phyloP scores from a whole-genome alignment of 2,888 invertebrate species.

The Pachycephus smyrnensis region DNA sequence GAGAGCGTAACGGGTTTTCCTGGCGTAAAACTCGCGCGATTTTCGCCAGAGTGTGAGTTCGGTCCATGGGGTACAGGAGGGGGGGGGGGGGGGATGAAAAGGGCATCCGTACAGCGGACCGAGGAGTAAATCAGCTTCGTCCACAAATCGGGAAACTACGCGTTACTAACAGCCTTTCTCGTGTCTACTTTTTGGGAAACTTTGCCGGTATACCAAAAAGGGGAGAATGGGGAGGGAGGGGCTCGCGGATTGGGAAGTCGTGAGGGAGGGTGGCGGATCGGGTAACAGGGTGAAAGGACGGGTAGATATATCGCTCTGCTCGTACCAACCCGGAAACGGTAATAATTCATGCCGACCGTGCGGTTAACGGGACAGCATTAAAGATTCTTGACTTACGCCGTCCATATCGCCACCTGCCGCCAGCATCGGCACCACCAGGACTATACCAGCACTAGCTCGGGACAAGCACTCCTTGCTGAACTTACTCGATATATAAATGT shows the following conservation, averaged over 20 bases:
- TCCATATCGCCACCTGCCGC: slow-evolving; percentile 32
- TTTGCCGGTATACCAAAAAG: slow-evolving; percentile 6
- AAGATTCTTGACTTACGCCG: slow-evolving; percentile 52
- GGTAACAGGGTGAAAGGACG: slow-evolving; percentile 3
- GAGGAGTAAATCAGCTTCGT: slow-evolving; percentile 45
- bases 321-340: slow-evolving; percentile 49
- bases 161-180: slow-evolving; percentile 18
- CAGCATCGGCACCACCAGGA: neutral
- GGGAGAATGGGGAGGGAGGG: neutral
- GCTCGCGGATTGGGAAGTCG: slow-evolving; percentile 1
- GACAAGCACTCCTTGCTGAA: neutral
- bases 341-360: slow-evolving; percentile 52
- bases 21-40: slow-evolving; percentile 32
- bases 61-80: slow-evolving; percentile 22
- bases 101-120: neutral
- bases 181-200: slow-evolving; percentile 4
- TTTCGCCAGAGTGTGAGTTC: slow-evolving; percentile 27
- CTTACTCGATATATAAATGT: neutral
- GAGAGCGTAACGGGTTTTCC: slow-evolving; percentile 8
- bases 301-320: slow-evolving; percentile 42
- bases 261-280: neutral
- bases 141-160: slow-evolving; percentile 32
- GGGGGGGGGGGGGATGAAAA: neutral
- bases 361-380: slow-evolving; percentile 53
- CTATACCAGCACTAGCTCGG: neutral